A percentile compares a stretch with the other conserved stretches of the same genome.
Conservation (phyloP, 2,888 invertebrate species). For the Pogonocherus hispidulus region DNA sequence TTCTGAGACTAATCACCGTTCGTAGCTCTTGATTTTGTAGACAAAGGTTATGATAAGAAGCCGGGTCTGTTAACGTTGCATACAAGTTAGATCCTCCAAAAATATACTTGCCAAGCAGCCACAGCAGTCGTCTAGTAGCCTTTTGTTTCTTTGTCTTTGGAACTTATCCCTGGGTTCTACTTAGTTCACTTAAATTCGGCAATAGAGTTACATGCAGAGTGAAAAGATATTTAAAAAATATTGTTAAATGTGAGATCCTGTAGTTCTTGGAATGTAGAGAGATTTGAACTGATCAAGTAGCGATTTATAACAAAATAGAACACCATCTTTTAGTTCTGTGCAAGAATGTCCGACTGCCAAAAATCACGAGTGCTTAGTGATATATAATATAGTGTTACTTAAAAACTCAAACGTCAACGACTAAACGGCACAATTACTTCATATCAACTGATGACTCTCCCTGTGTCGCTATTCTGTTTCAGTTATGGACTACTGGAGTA, state of each 20-base stretch:
- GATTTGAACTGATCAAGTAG: slow-evolving; percentile 61
- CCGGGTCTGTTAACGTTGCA: background rate
- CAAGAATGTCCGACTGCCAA: slow-evolving; percentile 67
- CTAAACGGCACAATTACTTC: slow-evolving; percentile 65
- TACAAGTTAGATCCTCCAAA: slow-evolving; percentile 8
- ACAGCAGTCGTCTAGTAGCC: slow-evolving; percentile 60
- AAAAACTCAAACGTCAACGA: slow-evolving; percentile 59
- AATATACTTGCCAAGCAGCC: slow-evolving; percentile 62
- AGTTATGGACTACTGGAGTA: slow-evolving; percentile 33
- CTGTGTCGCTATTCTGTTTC: slow-evolving; percentile 49
- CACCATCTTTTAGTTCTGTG: slow-evolving; percentile 62
- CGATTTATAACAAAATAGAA: slow-evolving; percentile 52
- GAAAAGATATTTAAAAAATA: slow-evolving; percentile 56
- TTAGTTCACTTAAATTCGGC: slow-evolving; percentile 47
- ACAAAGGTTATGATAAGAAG: background rate
- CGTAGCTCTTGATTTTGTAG: background rate
- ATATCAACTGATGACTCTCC: slow-evolving; percentile 64
- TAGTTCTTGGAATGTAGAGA: slow-evolving; percentile 66
- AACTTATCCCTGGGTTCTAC: slow-evolving; percentile 14
- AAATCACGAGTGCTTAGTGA: slow-evolving; percentile 64
- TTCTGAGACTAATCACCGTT: slow-evolving; percentile 29
- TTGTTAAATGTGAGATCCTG: slow-evolving; percentile 67
- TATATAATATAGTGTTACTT: slow-evolving; percentile 62
- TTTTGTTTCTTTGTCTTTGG: slow-evolving; percentile 19
- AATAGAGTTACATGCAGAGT: slow-evolving; percentile 60